These are phyloP conservation scores for Timema podura DNA, from an alignment of 2,888 invertebrate genomes.

Conservation along the genomic window DNA sequence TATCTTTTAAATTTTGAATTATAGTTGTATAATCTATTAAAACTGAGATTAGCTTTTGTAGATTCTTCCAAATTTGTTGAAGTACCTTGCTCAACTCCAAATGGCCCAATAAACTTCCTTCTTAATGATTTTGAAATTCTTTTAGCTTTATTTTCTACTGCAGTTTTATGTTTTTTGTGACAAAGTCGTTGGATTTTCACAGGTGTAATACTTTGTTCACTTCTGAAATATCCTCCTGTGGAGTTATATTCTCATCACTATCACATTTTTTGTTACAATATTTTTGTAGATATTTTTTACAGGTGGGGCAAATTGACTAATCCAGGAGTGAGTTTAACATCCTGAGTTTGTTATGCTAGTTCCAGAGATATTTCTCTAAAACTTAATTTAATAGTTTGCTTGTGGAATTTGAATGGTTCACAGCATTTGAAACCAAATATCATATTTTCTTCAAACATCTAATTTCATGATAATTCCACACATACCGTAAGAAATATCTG, in stretches of 20 bases:
- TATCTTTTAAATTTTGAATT: conserved; percentile 23
- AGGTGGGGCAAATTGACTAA: neutral
- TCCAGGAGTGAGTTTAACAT: neutral
- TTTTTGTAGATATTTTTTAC: neutral
- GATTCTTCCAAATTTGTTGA: conserved; percentile 12
- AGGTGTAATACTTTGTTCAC: conserved; percentile 5
- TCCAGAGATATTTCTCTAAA: neutral
- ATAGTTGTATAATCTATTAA: conserved; percentile 8
- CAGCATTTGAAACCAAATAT: conserved; percentile 12
- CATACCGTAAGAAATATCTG: neutral
- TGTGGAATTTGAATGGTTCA: neutral
- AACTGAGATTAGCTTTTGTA: neutral
- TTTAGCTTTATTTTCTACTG: neutral
- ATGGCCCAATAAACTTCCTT: neutral
- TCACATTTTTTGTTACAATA: neutral
- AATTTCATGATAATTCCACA: conserved; percentile 2
- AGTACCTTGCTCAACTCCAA: neutral
- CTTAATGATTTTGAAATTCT: neutral
- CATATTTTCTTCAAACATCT: neutral
- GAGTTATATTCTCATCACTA: neutral
- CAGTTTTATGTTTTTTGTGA: neutral
- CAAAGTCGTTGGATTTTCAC: neutral
- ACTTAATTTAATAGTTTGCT: neutral
- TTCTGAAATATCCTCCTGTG: neutral
- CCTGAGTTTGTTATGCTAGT: neutral